Conservation (phyloP, 1,140 invertebrate species). For the Vanessa atalanta region DNA sequence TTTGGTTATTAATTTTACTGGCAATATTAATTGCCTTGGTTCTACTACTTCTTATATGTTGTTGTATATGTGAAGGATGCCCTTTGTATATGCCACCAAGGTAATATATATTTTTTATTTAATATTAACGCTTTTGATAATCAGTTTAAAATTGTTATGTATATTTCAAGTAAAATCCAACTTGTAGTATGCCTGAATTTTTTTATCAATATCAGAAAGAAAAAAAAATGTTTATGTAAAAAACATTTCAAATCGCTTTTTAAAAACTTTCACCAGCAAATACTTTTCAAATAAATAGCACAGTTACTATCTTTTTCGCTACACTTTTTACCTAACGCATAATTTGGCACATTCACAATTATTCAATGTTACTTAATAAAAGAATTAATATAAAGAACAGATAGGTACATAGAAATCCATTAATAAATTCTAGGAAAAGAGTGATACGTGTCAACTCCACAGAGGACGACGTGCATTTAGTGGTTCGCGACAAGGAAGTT, state of each 20-base stretch:
- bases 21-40: slow-evolving; percentile 86
- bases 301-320: background rate
- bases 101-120: slow-evolving; percentile 54
- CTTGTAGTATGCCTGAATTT: background rate
- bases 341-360: slow-evolving; percentile 20
- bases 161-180: background rate
- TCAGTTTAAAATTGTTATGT: too few relatives aligned
- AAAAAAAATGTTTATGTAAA: background rate
- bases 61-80: slow-evolving; percentile 90
- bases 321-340: slow-evolving; percentile 17
- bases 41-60: slow-evolving; percentile 87
- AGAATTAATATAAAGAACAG: slow-evolving; percentile 40
- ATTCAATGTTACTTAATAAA: slow-evolving; percentile 13
- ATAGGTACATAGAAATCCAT: slow-evolving; percentile 79
- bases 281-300: background rate
- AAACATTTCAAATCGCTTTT: slow-evolving; percentile 7
- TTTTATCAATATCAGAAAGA: background rate
- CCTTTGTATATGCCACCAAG: slow-evolving; percentile 89
- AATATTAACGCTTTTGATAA: slow-evolving; percentile 10
- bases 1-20: slow-evolving; percentile 89
- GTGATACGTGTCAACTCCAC: slow-evolving; percentile 87
- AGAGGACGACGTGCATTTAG: slow-evolving; percentile 86
- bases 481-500: slow-evolving; percentile 83
- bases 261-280: background rate
- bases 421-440: slow-evolving; percentile 85